A percentile compares a stretch with the other conserved stretches of the same genome.
Evolutionary conservation across 2,888 invertebrate genomes (phyloP).

Genomic region (Alviniconcha strummeri): DNA sequence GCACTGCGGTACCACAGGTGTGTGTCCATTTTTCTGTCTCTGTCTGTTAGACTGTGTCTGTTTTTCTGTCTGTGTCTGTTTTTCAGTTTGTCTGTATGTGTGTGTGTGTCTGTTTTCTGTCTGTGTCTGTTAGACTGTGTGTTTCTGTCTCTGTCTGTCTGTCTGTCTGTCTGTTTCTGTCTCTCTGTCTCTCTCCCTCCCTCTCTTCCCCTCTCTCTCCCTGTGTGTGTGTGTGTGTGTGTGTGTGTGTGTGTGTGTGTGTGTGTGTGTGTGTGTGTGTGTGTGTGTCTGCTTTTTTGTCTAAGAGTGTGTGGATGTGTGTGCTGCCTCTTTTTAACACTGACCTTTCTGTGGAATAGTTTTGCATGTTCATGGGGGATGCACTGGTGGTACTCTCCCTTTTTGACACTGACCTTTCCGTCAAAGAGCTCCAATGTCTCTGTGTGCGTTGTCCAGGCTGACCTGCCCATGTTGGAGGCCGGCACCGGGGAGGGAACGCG

Average conservation of each 20-base stretch:
- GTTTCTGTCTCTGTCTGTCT: neutral
- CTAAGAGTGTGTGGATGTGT: too few relatives aligned
- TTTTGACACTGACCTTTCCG: too few relatives aligned
- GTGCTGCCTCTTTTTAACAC: too few relatives aligned
- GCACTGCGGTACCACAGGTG: slow-evolving; percentile 19
- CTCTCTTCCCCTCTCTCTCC: neutral
- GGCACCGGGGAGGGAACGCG: slow-evolving; percentile 46
- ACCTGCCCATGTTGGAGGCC: neutral
- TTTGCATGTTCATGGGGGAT: neutral
- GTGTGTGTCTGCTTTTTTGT: too few relatives aligned
- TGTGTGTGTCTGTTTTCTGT: neutral
- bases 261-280: too few relatives aligned
- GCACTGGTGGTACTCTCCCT: too few relatives aligned
- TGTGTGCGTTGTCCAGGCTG: too few relatives aligned
- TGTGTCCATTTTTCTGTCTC: neutral
- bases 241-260: too few relatives aligned
- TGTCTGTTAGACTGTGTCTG: neutral
- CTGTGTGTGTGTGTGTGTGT: too few relatives aligned
- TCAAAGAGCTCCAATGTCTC: too few relatives aligned
- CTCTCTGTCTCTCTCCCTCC: too few relatives aligned
- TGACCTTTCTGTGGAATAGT: too few relatives aligned
- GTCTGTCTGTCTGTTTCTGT: neutral
- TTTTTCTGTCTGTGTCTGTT: neutral
- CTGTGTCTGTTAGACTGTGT: neutral
- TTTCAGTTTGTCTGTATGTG: neutral